phyloP scores from a whole-genome alignment of 2,113 vertebrate genomes.

The Barnardius zonarius region DNA sequence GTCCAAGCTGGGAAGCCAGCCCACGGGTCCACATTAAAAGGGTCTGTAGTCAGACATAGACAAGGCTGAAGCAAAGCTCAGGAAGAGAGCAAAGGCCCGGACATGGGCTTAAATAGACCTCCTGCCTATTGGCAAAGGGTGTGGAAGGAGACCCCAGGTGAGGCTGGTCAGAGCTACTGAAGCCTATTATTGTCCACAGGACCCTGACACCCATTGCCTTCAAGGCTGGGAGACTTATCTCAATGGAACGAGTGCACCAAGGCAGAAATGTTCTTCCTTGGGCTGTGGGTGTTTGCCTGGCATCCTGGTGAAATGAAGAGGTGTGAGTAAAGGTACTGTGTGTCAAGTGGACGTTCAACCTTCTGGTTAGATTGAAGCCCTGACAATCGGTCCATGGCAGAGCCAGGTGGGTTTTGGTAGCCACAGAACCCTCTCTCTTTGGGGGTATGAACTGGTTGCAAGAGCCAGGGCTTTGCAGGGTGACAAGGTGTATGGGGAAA shows the following conservation, averaged over 20 bases:
- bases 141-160: background rate
- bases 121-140: background rate
- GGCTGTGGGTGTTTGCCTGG: background rate
- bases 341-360: background rate
- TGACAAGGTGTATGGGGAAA: background rate
- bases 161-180: background rate
- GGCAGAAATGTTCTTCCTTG: background rate
- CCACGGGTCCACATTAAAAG: background rate
- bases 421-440: background rate
- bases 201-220: background rate
- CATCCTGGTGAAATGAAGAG: background rate
- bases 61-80: background rate
- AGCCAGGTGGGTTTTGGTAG: background rate
- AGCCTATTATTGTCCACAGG: background rate
- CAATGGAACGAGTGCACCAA: too few relatives aligned
- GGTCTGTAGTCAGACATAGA: accelerated
- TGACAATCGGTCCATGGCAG: background rate
- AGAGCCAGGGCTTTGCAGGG: background rate
- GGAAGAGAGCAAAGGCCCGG: accelerated
- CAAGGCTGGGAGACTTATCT: background rate
- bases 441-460: accelerated
- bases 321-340: background rate
- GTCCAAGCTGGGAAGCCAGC: background rate
- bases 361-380: background rate
- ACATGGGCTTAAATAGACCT: background rate